Evolutionary conservation across 2,888 invertebrate genomes (phyloP), one percentile per base, ranked within the genome.

Genomic region (Orchesellides sinensis): DNA sequence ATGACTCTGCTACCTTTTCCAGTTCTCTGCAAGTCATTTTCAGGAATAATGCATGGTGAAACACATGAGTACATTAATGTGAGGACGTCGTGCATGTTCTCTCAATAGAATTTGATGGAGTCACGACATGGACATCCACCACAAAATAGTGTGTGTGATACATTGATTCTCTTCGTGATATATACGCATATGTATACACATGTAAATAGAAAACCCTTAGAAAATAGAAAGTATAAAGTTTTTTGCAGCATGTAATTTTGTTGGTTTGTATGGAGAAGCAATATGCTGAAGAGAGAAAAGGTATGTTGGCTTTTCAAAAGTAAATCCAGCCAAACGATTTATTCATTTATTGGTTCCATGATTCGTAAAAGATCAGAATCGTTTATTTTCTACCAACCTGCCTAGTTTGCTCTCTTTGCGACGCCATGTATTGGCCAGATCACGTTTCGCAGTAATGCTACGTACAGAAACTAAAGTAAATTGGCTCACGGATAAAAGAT

Each of bases 61-160:
- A 32, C 21, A 56, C n/a, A 49, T 40, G 40, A 70, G 70, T 25
- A 70, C 54, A 70, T 69, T 49, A 69, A 69, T 54, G 69, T 32
- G 52, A 54, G 52, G 52, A 70, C 23, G 40, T 56, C 56, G 54
- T 54, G 35, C 25, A 56, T 70, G 70, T 56, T 23, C 56, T 35
- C 32, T n/a, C 70, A 56, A 70, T 70, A 70, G 70, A 70, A 56
- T 70, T 56, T 70, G 40, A 70, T 56, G 70, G 35, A 70, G 56
- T 70, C 70, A 56, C 56, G 56, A 56, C 56, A 70, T 56, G 29
- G 61, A 61, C 35, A 35, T 61, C 14, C 17, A 14, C 29, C 29
- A 29, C 61, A 23, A 25, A 29, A 23, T 54, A 14, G 8, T 54
- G 25, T 25, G n/a, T n/a, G n/a, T n/a, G n/a, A n/a, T n/a, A n/a